Evolutionary conservation across 2,113 vertebrate species (phyloP), one percentile per base, ranked within the genome.

Genomic region (Motacilla alba): DNA sequence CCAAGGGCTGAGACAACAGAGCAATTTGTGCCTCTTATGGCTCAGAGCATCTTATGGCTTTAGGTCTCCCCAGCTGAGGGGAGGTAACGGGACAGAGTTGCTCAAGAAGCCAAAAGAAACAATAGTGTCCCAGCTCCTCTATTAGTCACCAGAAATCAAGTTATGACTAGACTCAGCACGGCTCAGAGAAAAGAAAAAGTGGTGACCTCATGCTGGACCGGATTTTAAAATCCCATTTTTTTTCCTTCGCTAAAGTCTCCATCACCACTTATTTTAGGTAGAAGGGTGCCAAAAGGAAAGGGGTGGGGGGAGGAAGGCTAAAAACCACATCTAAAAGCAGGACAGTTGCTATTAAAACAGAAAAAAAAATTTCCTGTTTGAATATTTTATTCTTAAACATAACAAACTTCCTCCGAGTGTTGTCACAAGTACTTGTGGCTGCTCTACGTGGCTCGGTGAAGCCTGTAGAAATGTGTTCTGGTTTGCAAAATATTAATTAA

Each of bases 311-410:
- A 69, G 37, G 14, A 77, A 81, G 37, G 74, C 55, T 41, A 43
- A 77, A 90, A 77, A 7, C n/a, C 87, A 66, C 89, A 62, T 72
- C 66, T 63, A 30, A 87, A 84, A 95, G 39, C 63, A 63, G 91
- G 89, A 50, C 74, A 87, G 78, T 50, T 93, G 80, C 83, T 92
- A 87, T 62, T 70, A 62, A 93, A 90, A 90, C 70, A 87, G 82
- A 90, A 85, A 76, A 86, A 83, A 59, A 59, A 15, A 6, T 24
- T 90, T 92, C 81, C 91, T 96, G 74, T 90, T 96, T 89, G 95
- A 89, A 93, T 94, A 93, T 93, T 96, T 96, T 94, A 96, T 95
- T 95, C 91, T 93, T 95, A 95, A 96, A 96, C 92, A 94, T 87
- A 90, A 92, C 91, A 92, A 81, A 91, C 68, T 83, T 94, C 83